Evolutionary conservation across 2,797 vertebrate species (phyloP), one percentile per base, ranked within the genome.

Genomic region (Synaphobranchus kaupii): DNA sequence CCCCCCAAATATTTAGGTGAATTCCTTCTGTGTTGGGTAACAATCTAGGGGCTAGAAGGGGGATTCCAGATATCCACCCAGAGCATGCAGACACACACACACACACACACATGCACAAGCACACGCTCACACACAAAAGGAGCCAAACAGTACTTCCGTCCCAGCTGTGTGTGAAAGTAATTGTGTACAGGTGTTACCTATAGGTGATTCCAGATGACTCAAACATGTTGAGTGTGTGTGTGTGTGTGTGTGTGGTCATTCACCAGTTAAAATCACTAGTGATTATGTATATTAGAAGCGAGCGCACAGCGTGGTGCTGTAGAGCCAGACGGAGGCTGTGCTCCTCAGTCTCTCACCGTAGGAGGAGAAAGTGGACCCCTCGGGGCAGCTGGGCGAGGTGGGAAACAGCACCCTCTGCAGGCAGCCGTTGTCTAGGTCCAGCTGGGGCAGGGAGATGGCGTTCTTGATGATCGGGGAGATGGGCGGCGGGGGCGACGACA

Each of bases 391-490:
- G 10, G 96, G 92, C 47, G 95, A 94, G 85, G 91, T 95, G 90
- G 96, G 96, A 87, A 98, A 97, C 93, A 95, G 92, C 90, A 94
- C 90, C 89, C 96, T 96, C 93, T 95, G 91, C 85, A 96, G 90
- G 56, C 89, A 68, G 0, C 94, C 92, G 0, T 97, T 97, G 89
- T 97, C 97, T 4, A 94, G 44, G 1, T 97, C 97, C 86, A 99
- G 96, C 93, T 98, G 98, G 0, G 98, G 98, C 94, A 99, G 92
- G 0, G 98, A 99, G 92, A 99, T 92, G 12, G 98, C 97, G 0
- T 98, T 99, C 94, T 99, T 99, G 93, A 99, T 98, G 94, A 99
- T 99, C 90, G 98, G 98, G 0, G 98, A 99, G 90, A 99, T 0
- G 5, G 96, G 93, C 0, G 98, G 98, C 0, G 98, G 98, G 0